phyloP scores from a whole-genome alignment of 2,113 vertebrate genomes.

The Epinephelus moara region DNA sequence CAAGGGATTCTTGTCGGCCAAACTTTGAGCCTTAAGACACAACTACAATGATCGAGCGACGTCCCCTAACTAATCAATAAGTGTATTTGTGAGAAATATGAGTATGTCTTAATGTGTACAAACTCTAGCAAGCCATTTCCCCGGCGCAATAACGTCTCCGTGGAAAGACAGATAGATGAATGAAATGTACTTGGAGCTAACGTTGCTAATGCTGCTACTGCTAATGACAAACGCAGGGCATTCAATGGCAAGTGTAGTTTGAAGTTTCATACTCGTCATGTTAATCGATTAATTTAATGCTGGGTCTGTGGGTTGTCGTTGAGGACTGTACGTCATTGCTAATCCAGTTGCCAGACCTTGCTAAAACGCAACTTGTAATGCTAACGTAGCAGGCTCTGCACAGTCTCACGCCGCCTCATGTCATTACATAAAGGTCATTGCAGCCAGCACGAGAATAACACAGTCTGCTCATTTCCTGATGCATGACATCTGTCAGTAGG shows the following conservation, averaged over 20 bases:
- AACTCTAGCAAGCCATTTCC: rapidly evolving
- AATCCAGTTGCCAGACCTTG: neutral
- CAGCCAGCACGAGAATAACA: constrained; percentile 5
- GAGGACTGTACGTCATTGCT: neutral
- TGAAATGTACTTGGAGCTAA: constrained; percentile 20
- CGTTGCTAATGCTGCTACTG: constrained; percentile 31
- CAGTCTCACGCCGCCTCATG: constrained; percentile 60
- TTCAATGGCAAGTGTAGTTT: neutral
- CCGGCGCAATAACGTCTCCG: neutral
- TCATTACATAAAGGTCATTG: constrained; percentile 86
- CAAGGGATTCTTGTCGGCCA: neutral
- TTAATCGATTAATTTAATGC: rapidly evolving
- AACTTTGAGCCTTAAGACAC: neutral
- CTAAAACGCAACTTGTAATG: neutral
- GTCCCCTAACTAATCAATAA: neutral
- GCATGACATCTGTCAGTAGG: rapidly evolving
- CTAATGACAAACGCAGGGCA: constrained; percentile 13
- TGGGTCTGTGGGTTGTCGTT: rapidly evolving
- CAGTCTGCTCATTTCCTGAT: rapidly evolving
- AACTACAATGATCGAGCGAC: rapidly evolving
- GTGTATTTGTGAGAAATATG: rapidly evolving
- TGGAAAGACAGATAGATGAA: constrained; percentile 28
- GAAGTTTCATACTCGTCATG: rapidly evolving
- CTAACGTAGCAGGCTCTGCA: constrained; percentile 32
- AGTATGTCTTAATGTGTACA: neutral